phyloP scores from a whole-genome alignment of 1,140 invertebrate species.

The Tribolium castaneum region DNA sequence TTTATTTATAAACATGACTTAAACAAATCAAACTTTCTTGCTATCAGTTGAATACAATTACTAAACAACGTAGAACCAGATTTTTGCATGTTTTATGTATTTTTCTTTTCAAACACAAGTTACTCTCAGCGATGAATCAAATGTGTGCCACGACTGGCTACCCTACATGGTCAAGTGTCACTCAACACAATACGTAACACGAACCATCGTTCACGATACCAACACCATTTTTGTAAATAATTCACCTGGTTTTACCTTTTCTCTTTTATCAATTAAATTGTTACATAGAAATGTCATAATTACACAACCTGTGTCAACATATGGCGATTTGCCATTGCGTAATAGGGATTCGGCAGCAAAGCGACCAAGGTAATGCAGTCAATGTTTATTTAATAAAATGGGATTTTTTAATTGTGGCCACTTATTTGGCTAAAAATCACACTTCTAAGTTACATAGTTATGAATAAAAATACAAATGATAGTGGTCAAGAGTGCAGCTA shows the following conservation, averaged over 20 bases:
- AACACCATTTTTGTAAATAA: conserved; percentile 48
- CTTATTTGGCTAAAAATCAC: neutral
- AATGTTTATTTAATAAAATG: too few species aligned
- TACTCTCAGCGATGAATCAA: conserved; percentile 44
- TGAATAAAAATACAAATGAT: neutral
- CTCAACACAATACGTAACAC: conserved; percentile 28
- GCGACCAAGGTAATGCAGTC: too few species aligned
- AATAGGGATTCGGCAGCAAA: neutral
- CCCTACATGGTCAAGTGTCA: conserved; percentile 49
- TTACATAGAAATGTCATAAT: conserved; percentile 41
- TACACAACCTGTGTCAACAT: conserved; percentile 31
- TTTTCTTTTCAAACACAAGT: neutral
- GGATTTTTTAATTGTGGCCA: neutral
- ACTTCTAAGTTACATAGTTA: neutral
- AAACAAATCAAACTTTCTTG: conserved; percentile 28
- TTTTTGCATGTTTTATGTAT: conserved; percentile 3
- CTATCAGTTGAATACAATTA: neutral
- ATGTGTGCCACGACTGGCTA: conserved; percentile 49
- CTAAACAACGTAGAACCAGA: neutral
- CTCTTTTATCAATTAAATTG: conserved; percentile 42
- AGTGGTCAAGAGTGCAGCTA: neutral
- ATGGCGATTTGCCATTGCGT: conserved; percentile 4
- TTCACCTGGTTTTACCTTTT: conserved; percentile 27
- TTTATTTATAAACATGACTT: conserved; percentile 45
- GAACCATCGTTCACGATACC: conserved; percentile 37